Evolutionary conservation across 92 coral and sea anemone genomes (phyloP), one percentile per base, ranked within the genome.

Genomic region (Parazoanthus darwini): DNA sequence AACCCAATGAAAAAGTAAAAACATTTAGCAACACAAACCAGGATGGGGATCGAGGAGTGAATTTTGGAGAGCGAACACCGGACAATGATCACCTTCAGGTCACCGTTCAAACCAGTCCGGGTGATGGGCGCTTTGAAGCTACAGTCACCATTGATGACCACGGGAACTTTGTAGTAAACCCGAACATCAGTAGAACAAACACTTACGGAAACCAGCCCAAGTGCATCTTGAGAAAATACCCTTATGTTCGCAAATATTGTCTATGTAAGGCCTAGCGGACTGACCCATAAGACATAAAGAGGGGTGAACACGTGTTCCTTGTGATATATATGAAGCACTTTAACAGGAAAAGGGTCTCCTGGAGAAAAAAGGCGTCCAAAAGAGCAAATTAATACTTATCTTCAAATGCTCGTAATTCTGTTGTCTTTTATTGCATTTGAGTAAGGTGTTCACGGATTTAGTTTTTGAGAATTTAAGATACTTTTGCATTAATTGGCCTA

Each of bases 171-270:
- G 65, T 85, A 33, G 93, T 96, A 4, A 93, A 95, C 59, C 96
- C 98, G 42, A 89, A 90, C 43, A 92, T 96, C 29, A 96, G 98
- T 86, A 92, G 98, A 38, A 93, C 93, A 15, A 96, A 96, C 73
- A 82, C 90, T 2, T 95, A 96, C 63, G 96, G 94, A 8, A 88
- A 89, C 85, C 98, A 96, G 89, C 94, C 98, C 22, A 91, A 86
- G 43, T 93, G 96, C 79, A 94, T 96, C 59, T 54, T 90, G 70
- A 89, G 84, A 51, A 63, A 89, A 38, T 88, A 91, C 71, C 96
- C 97, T 26, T 92, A 95, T 70, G 93, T 89, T 29, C 80, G 97
- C 36, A 95, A 92, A 89, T 95, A 85, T 76, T 95, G 98, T 86
- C 88, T 89, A 29, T 95, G 98, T 78, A 94, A 93, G 71, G 9